These are phyloP conservation scores for Nyctereutes procyonoides DNA, from an alignment of 2,113 vertebrate genomes.

Conservation along the genomic window DNA sequence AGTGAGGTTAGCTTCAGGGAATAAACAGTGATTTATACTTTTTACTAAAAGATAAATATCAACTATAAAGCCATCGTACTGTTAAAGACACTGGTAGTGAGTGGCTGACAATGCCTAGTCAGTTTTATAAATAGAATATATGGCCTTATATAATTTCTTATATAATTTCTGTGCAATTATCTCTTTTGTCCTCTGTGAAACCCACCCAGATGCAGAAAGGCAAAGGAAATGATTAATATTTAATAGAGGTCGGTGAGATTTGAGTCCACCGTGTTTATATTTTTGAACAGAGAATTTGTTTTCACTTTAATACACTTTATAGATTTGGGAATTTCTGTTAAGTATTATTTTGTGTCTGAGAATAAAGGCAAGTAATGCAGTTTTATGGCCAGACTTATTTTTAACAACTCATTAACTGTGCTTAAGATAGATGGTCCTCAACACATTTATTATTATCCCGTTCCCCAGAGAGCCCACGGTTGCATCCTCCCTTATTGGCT, in stretches of 20 bases:
- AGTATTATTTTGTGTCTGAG: background rate
- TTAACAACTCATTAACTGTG: background rate
- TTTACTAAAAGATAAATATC: conserved; percentile 78
- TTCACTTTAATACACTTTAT: background rate
- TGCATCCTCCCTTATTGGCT: background rate
- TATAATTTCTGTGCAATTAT: background rate
- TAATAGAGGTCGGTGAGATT: background rate
- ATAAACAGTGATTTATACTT: conserved; percentile 70
- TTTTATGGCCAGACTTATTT: conserved; percentile 12
- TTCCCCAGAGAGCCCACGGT: background rate
- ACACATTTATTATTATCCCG: background rate
- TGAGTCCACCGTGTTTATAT: background rate
- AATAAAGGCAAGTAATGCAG: background rate
- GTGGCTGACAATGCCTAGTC: background rate
- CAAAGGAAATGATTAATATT: conserved; percentile 26
- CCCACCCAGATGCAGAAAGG: background rate
- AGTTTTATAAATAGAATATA: conserved; percentile 27
- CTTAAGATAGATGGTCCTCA: background rate
- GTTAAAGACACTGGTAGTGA: conserved; percentile 72
- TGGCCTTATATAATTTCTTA: background rate
- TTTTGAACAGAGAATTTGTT: conserved; percentile 7
- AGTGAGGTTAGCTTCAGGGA: conserved; percentile 67
- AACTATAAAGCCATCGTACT: conserved; percentile 53
- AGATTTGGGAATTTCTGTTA: background rate
- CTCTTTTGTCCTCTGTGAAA: conserved; percentile 6